Percentiles rank a stretch among this genome's conserved stretches.
Conservation (phyloP, 2,888 invertebrate genomes). For the Volucella inanis region DNA sequence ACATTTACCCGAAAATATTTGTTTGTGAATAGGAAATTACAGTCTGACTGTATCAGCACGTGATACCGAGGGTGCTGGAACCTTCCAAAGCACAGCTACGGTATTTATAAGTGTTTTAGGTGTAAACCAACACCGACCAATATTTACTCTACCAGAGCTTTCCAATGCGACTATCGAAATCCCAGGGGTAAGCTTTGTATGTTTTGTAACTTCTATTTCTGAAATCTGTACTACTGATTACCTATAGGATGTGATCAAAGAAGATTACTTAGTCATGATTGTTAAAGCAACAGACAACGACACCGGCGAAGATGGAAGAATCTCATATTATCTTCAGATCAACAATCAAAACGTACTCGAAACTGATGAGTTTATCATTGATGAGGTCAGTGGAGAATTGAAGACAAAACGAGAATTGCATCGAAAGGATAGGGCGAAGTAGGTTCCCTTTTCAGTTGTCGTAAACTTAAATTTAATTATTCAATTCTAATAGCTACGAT, state of each 20-base stretch:
- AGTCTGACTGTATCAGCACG: conserved; percentile 89
- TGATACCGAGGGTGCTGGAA: conserved; percentile 88
- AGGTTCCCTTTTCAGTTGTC: conserved; percentile 38
- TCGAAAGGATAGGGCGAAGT: conserved; percentile 87
- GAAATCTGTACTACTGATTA: background rate
- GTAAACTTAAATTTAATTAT: background rate
- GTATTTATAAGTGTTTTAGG: conserved; percentile 90
- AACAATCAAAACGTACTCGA: conserved; percentile 89
- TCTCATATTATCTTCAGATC: conserved; percentile 91
- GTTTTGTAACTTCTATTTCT: background rate
- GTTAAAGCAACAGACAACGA: conserved; percentile 93
- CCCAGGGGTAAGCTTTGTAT: conserved; percentile 87
- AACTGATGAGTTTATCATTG: conserved; percentile 92
- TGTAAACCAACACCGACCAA: conserved; percentile 92
- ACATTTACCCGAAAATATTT: background rate
- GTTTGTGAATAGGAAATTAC: conserved; percentile 82
- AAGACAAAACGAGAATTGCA: conserved; percentile 91
- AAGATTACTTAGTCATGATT: conserved; percentile 90
- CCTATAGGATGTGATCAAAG: conserved; percentile 88
- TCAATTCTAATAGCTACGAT: conserved; percentile 83
- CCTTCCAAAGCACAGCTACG: conserved; percentile 87
- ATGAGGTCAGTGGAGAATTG: conserved; percentile 91
- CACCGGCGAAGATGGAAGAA: conserved; percentile 91
- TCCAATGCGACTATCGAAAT: conserved; percentile 91
- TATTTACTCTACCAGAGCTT: conserved; percentile 90